These are phyloP conservation scores for Microctonus brassicae DNA, from an alignment of 2,888 invertebrate genomes.

Conservation along the genomic window DNA sequence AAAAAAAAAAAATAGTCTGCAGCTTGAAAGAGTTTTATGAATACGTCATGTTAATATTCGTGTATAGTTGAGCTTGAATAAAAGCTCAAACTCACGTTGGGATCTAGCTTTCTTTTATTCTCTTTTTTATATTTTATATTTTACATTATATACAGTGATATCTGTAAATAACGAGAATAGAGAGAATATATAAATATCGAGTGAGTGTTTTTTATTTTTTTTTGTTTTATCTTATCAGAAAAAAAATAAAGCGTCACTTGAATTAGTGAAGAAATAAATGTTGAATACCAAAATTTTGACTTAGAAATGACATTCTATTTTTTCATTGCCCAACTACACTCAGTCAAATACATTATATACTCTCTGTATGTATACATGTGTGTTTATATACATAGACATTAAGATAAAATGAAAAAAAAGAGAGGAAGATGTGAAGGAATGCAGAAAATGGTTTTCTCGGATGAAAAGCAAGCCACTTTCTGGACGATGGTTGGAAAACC, in stretches of 20 bases:
- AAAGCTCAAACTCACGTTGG: background rate
- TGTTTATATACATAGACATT: background rate
- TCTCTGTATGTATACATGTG: background rate
- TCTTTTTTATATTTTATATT: background rate
- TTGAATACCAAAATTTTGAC: background rate
- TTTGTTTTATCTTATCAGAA: background rate
- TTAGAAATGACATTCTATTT: constrained; percentile 13
- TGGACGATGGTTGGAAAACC: constrained; percentile 40
- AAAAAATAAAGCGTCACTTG: constrained; percentile 1
- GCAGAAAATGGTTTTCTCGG: constrained; percentile 39
- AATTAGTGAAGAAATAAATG: background rate
- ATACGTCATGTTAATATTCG: background rate
- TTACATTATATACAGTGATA: background rate
- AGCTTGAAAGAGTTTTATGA: background rate
- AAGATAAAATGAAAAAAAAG: background rate
- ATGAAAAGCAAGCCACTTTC: constrained; percentile 39
- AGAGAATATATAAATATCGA: constrained; percentile 9
- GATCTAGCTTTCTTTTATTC: background rate
- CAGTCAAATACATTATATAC: background rate
- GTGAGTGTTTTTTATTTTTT: background rate
- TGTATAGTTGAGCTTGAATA: background rate
- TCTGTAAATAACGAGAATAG: background rate
- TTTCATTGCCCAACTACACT: constrained; percentile 18
- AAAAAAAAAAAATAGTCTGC: background rate
- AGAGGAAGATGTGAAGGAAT: constrained; percentile 31